These are phyloP conservation scores for Cerastis leucographa DNA, from an alignment of 2,888 invertebrate genomes.

Conservation along the genomic window DNA sequence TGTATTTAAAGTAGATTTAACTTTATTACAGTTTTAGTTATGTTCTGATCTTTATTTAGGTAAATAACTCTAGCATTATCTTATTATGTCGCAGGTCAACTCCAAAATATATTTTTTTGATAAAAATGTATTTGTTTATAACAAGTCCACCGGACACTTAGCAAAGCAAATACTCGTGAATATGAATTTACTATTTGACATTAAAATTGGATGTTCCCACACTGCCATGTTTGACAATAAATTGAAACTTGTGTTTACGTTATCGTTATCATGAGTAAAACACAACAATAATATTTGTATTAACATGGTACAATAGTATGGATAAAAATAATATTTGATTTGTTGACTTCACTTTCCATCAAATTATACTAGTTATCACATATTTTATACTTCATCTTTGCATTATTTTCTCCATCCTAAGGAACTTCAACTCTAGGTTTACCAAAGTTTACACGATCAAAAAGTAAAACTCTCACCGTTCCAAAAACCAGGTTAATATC, in stretches of 20 bases:
- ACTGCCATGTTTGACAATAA: background rate
- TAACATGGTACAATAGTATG: background rate
- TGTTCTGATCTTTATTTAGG: background rate
- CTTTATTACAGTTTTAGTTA: conserved; percentile 1
- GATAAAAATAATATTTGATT: background rate
- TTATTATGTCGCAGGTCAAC: conserved; percentile 32
- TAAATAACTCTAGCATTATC: background rate
- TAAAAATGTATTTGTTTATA: background rate
- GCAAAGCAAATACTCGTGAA: background rate
- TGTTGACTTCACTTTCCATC: background rate
- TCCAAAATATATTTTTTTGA: conserved; percentile 5
- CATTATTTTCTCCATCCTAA: background rate
- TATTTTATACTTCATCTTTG: background rate
- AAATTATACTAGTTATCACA: background rate
- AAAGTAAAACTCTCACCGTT: background rate
- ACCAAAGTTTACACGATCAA: background rate
- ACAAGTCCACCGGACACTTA: background rate
- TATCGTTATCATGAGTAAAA: background rate
- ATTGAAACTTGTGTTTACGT: background rate
- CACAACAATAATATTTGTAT: background rate
- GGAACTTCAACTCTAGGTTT: background rate
- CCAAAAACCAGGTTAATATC: conserved; percentile 8
- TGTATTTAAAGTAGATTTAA: conserved; percentile 1
- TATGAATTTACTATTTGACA: background rate
- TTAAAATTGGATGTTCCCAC: background rate